Evolutionary conservation across 1,140 invertebrate genomes (phyloP).

Genomic region (Catajapyx aquilonaris): DNA sequence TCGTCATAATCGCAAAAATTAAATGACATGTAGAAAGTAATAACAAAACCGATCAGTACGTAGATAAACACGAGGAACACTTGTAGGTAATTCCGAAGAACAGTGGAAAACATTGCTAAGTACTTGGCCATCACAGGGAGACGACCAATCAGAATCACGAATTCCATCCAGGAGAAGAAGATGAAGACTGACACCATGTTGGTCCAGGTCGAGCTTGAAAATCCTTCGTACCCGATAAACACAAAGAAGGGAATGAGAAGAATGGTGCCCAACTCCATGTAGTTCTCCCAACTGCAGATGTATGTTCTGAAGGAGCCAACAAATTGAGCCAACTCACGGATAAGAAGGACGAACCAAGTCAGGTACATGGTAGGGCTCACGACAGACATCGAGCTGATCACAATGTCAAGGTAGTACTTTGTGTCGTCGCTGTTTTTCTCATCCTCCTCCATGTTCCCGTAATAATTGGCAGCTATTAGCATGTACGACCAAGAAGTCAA

Average conservation of each 20-base stretch:
- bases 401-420: too few relatives aligned
- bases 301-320: conserved; percentile 36
- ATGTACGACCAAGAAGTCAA: too few relatives aligned
- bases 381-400: too few relatives aligned
- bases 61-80: conserved; percentile 56
- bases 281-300: conserved; percentile 41
- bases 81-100: conserved; percentile 53
- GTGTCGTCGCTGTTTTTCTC: too few relatives aligned
- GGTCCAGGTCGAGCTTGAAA: conserved; percentile 30
- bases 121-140: conserved; percentile 46
- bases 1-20: conserved; percentile 19
- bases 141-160: conserved; percentile 51
- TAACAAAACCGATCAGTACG: conserved; percentile 52
- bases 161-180: conserved; percentile 45
- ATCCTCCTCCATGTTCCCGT: too few relatives aligned
- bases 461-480: too few relatives aligned
- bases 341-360: too few relatives aligned
- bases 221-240: conserved; percentile 23
- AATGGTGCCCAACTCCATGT: conserved; percentile 41
- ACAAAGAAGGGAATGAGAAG: conserved; percentile 31
- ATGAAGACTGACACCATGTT: conserved; percentile 37
- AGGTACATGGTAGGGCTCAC: too few relatives aligned
- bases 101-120: conserved; percentile 54
- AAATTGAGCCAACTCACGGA: conserved; percentile 45
- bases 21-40: conserved; percentile 55